Evolutionary conservation across 2,888 invertebrate genomes (phyloP).

Genomic region (Aspidiotus rigidus): DNA sequence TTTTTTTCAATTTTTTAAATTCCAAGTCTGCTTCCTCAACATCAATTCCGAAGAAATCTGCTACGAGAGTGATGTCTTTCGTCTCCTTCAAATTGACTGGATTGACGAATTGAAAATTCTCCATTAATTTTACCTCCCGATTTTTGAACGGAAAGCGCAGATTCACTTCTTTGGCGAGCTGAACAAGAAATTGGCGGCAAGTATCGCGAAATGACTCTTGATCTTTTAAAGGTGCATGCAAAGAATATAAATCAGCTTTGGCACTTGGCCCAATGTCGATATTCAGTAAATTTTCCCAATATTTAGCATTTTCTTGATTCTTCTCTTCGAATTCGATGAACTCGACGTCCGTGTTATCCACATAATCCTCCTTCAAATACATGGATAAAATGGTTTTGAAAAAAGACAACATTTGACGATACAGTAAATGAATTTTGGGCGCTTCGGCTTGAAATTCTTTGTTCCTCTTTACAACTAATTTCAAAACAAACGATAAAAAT

Average conservation of each 20-base stretch:
- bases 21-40: not conserved
- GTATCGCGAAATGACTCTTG: not conserved
- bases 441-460: conserved; percentile 11
- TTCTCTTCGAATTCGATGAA: too few relatives aligned
- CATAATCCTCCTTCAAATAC: conserved; percentile 12
- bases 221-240: not conserved
- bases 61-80: conserved; percentile 2
- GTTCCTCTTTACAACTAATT: not conserved
- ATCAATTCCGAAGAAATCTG: not conserved
- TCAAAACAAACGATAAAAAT: conserved; percentile 14
- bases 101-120: not conserved
- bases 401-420: conserved; percentile 4
- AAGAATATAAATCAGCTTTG: too few relatives aligned
- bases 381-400: conserved; percentile 1
- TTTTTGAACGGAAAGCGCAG: conserved; percentile 19
- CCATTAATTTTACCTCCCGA: not conserved
- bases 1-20: not conserved
- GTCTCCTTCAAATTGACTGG: conserved; percentile 3
- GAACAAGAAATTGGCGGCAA: not conserved
- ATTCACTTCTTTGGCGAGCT: not conserved
- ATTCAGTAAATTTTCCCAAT: not conserved
- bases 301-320: too few relatives aligned
- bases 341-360: too few relatives aligned
- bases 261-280: not conserved
- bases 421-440: not conserved